Evolutionary conservation across 2,888 invertebrate species (phyloP), one percentile per base, ranked within the genome.

Genomic region (Carcina quercana): DNA sequence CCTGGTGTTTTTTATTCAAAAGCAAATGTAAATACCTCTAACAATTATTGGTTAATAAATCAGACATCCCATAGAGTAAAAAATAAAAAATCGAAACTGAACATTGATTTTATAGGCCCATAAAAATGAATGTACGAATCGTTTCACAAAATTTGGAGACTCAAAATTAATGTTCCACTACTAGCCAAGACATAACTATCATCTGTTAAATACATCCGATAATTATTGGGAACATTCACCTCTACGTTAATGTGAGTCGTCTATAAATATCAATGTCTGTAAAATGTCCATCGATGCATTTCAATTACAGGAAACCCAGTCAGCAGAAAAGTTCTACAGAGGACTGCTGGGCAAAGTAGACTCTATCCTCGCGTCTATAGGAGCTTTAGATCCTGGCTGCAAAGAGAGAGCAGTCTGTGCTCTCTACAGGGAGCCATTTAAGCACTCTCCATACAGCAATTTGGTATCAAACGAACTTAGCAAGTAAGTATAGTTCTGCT

Each of bases 391-490:
- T 7, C 89, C 91, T 42, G 86, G 87, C 0, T 95, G 95, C 60
- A 86, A 88, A 37, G 94, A 94, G 61, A 82, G 94, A 37, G 87
- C 95, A 0, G 89, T 95, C 2, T 95, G 95, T 60, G 90, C 91
- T 42, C 89, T 95, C 85, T 95, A 95, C 75, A 91, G 90, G 55
- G 92, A 92, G 60, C 95, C 95, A 0, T 85, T 87, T 42, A 89
- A 89, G 50, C 95, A 91, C 54, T 90, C 93, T 38, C 95, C 95
- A 0, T 92, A 93, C 62, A 95, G 95, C 62, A 95, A 95, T 71
- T 86, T 94, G 38, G 87, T 95, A 31, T 95, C 95, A 11, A 92
- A 92, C 24, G 94, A 95, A 64, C 84, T 95, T 26, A 95, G 95
- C 88, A 93, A 95, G 95, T 95, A 69, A 86, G 89, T 85, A 26